Evolutionary conservation across 1,140 invertebrate species (phyloP).

Genomic region (Diachasma alloeum): DNA sequence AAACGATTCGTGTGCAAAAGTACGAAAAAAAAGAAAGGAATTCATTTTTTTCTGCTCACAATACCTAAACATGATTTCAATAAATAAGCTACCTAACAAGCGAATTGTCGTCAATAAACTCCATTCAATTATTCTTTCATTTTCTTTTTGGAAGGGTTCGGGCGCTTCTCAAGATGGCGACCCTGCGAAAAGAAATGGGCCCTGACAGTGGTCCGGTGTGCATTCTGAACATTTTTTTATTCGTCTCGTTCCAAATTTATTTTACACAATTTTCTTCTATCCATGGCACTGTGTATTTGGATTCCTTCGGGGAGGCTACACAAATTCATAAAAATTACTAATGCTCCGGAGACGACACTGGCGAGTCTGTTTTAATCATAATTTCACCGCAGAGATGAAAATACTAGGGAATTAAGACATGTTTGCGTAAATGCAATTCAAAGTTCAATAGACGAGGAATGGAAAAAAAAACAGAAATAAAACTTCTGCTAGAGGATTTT

Average conservation of each 20-base stretch:
- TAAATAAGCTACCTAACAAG: conserved; percentile 61
- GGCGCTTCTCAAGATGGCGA: conserved; percentile 30
- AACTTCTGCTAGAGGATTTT: no score
- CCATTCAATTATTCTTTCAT: not conserved
- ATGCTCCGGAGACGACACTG: not conserved
- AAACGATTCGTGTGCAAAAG: not conserved
- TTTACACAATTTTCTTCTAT: not conserved
- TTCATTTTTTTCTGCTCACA: conserved; percentile 42
- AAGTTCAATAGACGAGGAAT: no score
- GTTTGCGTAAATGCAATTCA: no score
- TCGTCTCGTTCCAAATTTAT: not conserved
- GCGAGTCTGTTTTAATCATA: not conserved
- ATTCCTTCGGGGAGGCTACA: not conserved
- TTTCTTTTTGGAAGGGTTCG: conserved; percentile 27
- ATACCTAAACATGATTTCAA: conserved; percentile 57
- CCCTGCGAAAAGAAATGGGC: not conserved
- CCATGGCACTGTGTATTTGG: not conserved
- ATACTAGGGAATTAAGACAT: not conserved
- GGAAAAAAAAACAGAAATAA: no score
- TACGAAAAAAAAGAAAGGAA: conserved; percentile 36
- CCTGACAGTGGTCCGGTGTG: conserved; percentile 2
- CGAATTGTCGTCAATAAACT: conserved; percentile 37
- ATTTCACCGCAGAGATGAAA: not conserved
- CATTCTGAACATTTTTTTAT: not conserved
- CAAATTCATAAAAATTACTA: not conserved